A percentile compares a stretch with the other conserved stretches of the same genome.
phyloP scores from a whole-genome alignment of 2,113 vertebrate species.

The Myiozetetes cayanensis region DNA sequence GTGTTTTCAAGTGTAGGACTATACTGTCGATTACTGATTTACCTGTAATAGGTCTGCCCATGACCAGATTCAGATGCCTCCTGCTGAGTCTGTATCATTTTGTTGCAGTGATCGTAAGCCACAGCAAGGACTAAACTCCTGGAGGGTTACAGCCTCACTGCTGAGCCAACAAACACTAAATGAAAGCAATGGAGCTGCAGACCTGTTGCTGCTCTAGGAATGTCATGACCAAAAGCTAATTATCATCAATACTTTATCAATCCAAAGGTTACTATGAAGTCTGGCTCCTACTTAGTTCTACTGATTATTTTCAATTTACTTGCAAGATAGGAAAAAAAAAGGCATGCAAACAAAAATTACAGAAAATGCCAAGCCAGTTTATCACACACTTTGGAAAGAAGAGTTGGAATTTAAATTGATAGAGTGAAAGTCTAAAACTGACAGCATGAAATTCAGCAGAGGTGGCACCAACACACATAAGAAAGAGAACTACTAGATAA shows the following conservation, averaged over 20 bases:
- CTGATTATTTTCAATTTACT: not conserved
- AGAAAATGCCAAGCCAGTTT: not conserved
- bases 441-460: not conserved
- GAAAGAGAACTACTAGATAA: not conserved
- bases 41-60: not conserved
- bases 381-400: not conserved
- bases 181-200: not conserved
- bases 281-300: not conserved
- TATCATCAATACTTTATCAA: not conserved
- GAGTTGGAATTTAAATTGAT: not conserved
- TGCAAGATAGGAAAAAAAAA: not conserved
- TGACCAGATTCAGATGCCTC: not conserved
- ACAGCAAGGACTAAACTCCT: not conserved
- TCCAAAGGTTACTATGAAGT: not conserved
- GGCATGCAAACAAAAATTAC: not conserved
- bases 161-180: not conserved
- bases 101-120: not conserved
- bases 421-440: not conserved
- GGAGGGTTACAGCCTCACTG: not conserved
- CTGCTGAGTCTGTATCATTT: not conserved
- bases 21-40: not conserved
- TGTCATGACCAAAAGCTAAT: not conserved
- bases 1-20: not conserved
- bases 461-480: not conserved
- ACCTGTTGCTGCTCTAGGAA: not conserved